Conservation (phyloP, 2,113 vertebrate genomes). For the Morone chrysops region DNA sequence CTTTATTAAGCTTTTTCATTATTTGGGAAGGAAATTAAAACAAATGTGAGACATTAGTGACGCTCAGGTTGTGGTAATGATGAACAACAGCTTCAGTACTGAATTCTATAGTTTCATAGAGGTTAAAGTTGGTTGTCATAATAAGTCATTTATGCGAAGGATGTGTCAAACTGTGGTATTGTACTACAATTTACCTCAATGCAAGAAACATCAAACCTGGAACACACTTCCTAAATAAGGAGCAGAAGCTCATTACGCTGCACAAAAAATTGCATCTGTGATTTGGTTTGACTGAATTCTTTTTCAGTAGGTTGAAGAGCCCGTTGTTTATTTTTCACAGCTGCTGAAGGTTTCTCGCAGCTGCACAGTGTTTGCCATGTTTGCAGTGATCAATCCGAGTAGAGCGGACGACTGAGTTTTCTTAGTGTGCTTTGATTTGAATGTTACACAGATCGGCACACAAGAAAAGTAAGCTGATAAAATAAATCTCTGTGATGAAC, state of each 20-base stretch:
- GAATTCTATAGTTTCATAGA: neutral
- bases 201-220: neutral
- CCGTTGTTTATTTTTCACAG: too few species aligned
- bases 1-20: neutral
- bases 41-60: neutral
- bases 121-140: neutral
- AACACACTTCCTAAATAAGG: neutral
- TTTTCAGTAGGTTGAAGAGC: too few species aligned
- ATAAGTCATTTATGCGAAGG: neutral
- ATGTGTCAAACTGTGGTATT: neutral
- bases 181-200: neutral
- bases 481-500: neutral
- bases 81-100: neutral
- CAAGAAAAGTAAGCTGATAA: too few species aligned
- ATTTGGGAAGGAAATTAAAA: slow-evolving; percentile 8
- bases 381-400: neutral
- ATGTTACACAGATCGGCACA: neutral
- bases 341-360: neutral
- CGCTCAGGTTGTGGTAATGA: neutral
- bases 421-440: neutral
- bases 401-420: neutral
- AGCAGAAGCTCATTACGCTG: neutral
- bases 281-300: neutral
- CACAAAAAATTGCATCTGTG: accelerated
- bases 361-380: neutral